Evolutionary conservation across 2,888 invertebrate species (phyloP), one percentile per base, ranked within the genome.

Genomic region (Meganola albula): DNA sequence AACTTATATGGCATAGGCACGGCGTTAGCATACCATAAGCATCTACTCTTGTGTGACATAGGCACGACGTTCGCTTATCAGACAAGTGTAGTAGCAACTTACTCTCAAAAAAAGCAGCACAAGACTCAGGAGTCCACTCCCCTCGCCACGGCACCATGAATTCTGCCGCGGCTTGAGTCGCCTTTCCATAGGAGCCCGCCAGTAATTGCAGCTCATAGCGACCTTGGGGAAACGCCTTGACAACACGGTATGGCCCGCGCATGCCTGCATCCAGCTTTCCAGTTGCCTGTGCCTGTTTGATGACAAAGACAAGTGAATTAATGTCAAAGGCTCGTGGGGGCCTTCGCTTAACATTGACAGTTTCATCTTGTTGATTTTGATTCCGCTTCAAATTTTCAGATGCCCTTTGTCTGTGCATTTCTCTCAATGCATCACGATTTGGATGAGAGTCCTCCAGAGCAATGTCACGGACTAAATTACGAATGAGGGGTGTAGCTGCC

Each of bases 181-280:
- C 24, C 23, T 35, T 35, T 4, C 40, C 40, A 29, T 36, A 32
- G 2, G 37, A 32, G n/a, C 37, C 32, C 2, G 37, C 37, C 20
- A 37, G 7, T 2, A 24, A 10, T 10, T 37, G 16, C n/a, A 32
- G 22, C 29, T 32, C 27, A 8, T 27, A 27, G 2, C 20, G 27
- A 11, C 10, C 14, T 6, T 26, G 9, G 5, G 9, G 26, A 5
- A 16, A 10, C 5, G 4, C 9, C 10, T 10, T 10, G 2, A 26
- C 10, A 2, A 26, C 14, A 4, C 11, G 10, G 10, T 26, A 16
- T 3, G 26, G 26, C 5, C 26, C 26, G 3, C 26, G 8, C 26
- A 16, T 26, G 2, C 26, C 16, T 3, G 26, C 14, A 7, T 16
- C 26, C 10, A 26, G 26, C 8, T 26, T 16, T 5, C 26, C 26